Conservation (phyloP, 2,888 invertebrate genomes). For the Cephus rjabovi region DNA sequence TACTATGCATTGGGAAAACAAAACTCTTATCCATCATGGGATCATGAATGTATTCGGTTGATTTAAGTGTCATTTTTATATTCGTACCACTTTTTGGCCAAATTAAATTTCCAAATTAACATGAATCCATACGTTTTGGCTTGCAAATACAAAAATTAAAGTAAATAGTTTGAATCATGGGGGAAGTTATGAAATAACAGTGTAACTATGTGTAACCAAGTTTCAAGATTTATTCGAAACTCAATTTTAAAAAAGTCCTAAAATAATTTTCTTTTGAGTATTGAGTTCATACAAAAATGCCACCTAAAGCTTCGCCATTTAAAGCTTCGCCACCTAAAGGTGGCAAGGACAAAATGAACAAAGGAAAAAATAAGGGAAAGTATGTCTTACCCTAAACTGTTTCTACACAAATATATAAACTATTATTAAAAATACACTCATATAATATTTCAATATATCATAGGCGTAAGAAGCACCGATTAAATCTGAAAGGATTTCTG, state of each 20-base stretch:
- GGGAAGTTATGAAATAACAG: not conserved
- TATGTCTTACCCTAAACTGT: not conserved
- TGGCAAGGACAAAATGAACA: not conserved
- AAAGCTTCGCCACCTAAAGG: slow-evolving; percentile 15
- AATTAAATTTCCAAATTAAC: slow-evolving; percentile 16
- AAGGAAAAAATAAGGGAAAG: slow-evolving; percentile 20
- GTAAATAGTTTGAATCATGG: not conserved
- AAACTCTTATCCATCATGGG: not conserved
- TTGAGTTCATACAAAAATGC: slow-evolving; percentile 11
- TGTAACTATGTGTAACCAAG: not conserved
- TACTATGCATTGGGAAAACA: not conserved
- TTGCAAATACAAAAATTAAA: slow-evolving; percentile 1
- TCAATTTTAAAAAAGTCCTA: slow-evolving; percentile 26
- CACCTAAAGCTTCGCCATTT: slow-evolving; percentile 10
- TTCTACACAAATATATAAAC: not conserved
- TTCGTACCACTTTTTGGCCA: slow-evolving; percentile 4
- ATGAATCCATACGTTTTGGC: slow-evolving; percentile 16
- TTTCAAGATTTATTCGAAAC: not conserved
- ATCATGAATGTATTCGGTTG: not conserved
- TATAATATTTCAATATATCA: not conserved
- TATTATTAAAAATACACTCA: not conserved
- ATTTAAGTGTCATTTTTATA: not conserved
- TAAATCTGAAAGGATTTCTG: slow-evolving; percentile 43
- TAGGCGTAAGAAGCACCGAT: slow-evolving; percentile 19
- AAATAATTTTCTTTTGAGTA: slow-evolving; percentile 9